These are phyloP conservation scores for Brachypalpus laphriformis DNA, from an alignment of 2,888 invertebrate genomes.

Conservation along the genomic window DNA sequence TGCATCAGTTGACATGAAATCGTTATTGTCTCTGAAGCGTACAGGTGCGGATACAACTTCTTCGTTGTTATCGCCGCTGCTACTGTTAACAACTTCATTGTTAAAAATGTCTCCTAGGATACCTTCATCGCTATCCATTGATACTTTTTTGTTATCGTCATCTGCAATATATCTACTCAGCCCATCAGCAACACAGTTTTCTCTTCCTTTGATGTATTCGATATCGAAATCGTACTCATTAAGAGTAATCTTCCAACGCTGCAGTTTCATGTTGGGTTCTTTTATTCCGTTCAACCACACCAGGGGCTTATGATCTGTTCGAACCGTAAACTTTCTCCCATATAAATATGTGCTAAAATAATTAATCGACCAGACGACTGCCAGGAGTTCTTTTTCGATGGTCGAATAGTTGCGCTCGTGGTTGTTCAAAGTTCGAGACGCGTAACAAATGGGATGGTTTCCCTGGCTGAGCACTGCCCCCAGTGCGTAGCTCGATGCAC, in stretches of 20 bases:
- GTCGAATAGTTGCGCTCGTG: too few species aligned
- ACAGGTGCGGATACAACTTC: not conserved
- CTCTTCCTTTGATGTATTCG: too few species aligned
- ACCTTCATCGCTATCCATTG: constrained; percentile 23
- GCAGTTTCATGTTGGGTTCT: too few species aligned
- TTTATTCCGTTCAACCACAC: not conserved
- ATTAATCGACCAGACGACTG: too few species aligned
- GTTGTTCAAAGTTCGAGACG: not conserved
- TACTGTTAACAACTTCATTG: too few species aligned
- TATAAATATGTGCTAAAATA: too few species aligned
- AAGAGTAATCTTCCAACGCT: not conserved
- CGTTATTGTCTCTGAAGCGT: not conserved
- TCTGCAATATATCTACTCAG: constrained; percentile 2
- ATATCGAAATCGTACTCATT: not conserved
- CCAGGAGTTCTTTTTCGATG: too few species aligned
- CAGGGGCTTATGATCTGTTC: not conserved
- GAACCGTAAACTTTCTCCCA: not conserved
- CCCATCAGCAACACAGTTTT: too few species aligned
- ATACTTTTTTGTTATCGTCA: constrained; percentile 5
- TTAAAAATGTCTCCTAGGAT: too few species aligned
- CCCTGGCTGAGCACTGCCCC: not conserved
- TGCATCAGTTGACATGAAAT: not conserved
- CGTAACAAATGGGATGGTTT: not conserved
- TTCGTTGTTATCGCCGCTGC: not conserved
- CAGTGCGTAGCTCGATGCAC: not conserved